These are phyloP conservation scores for Bombylius major DNA, from an alignment of 2,888 invertebrate species.

Conservation along the genomic window DNA sequence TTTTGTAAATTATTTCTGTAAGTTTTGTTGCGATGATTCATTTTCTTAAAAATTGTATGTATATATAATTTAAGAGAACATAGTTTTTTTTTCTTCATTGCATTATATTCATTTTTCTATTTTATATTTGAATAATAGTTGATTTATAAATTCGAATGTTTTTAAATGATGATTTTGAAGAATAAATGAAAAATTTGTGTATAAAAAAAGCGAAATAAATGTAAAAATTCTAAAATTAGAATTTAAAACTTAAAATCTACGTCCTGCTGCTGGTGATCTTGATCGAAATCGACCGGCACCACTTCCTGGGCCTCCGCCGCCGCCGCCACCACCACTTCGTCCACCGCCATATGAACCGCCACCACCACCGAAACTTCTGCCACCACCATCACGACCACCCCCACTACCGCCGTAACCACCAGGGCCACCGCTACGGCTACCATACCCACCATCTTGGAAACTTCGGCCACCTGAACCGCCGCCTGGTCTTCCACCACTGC, in stretches of 20 bases:
- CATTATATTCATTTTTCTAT: no score
- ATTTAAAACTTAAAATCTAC: constrained; percentile 15
- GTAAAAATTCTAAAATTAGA: neutral
- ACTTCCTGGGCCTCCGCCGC: constrained; percentile 4
- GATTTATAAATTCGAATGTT: no score
- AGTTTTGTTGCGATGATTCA: no score
- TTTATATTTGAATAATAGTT: no score
- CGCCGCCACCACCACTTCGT: constrained; percentile 26
- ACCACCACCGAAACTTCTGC: constrained; percentile 35
- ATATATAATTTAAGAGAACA: no score
- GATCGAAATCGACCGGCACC: constrained; percentile 26
- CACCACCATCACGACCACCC: constrained; percentile 28
- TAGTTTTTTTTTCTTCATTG: no score
- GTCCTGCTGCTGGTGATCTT: constrained; percentile 30
- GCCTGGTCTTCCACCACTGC: constrained; percentile 31
- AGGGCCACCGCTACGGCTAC: constrained; percentile 20
- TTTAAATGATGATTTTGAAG: no score
- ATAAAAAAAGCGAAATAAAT: no score
- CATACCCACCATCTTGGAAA: constrained; percentile 19
- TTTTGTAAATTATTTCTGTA: no score
- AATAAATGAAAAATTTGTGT: no score
- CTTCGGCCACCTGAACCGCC: constrained; percentile 22
- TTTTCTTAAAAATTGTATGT: no score
- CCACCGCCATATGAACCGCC: constrained; percentile 34
- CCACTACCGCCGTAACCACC: constrained; percentile 27